phyloP scores from a whole-genome alignment of 2,113 vertebrate species.

The Ictidomys tridecemlineatus region DNA sequence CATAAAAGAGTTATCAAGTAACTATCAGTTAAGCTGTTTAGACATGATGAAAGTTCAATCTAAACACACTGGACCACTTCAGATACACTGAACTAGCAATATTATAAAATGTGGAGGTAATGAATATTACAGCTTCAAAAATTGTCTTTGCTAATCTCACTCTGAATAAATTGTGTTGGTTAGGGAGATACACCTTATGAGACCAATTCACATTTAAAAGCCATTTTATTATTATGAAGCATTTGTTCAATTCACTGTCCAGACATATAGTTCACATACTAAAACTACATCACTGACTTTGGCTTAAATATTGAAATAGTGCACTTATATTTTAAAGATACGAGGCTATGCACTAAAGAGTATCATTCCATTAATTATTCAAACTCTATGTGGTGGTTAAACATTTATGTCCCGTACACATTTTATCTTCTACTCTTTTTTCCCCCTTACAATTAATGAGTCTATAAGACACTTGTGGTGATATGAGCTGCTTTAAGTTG shows the following conservation, averaged over 20 bases:
- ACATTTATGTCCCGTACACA: conserved; percentile 72
- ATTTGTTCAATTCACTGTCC: conserved; percentile 59
- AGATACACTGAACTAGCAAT: conserved; percentile 66
- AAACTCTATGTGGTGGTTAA: conserved; percentile 77
- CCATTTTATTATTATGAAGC: conserved; percentile 68
- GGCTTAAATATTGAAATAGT: conserved; percentile 78
- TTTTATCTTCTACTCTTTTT: conserved; percentile 71
- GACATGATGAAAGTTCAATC: conserved; percentile 79
- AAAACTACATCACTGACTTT: conserved; percentile 63
- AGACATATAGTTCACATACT: conserved; percentile 54
- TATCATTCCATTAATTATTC: conserved; percentile 85
- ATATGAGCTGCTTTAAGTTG: conserved; percentile 62
- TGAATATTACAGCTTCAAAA: conserved; percentile 73
- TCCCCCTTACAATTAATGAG: conserved; percentile 60
- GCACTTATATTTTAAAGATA: conserved; percentile 78
- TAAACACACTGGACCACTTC: conserved; percentile 70
- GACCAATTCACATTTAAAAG: conserved; percentile 78
- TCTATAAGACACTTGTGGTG: conserved; percentile 60
- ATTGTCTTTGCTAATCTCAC: conserved; percentile 71
- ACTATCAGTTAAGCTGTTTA: conserved; percentile 82
- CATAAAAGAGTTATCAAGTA: conserved; percentile 82
- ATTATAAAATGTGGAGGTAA: conserved; percentile 69
- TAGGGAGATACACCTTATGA: conserved; percentile 65
- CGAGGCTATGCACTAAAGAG: conserved; percentile 37
- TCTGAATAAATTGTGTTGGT: conserved; percentile 72